Base-by-base conservation (phyloP, 2,113 vertebrate genomes). In the Anguilla rostrata region DNA sequence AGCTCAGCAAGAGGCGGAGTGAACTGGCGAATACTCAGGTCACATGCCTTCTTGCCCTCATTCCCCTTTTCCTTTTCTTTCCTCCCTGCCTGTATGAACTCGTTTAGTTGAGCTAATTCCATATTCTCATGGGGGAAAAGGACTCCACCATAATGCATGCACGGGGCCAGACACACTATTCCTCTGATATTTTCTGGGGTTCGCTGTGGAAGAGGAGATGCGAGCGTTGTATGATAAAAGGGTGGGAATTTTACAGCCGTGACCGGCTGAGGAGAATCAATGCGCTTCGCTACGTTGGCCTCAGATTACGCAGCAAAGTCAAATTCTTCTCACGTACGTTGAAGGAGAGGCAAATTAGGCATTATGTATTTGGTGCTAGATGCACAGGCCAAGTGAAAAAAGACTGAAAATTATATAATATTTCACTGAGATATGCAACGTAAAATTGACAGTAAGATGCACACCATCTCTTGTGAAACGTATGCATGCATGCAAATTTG, bases 251-350 rank as follows among this genome's bases (percentile, higher is more conserved):
- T 22, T 16, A 71, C 29, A 66, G 39, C 34, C 60, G 41, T 84
- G 56, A 63, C 39, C 34, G 60, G 83, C 34, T n/a, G 83, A 84
- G 56, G 57, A 2, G 11, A 84, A 84, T 71, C 60, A 63, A 83
- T 83, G n/a, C 18, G 53, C n/a, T 20, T 34, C 15, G 49, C 49
- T 46, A 83, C 46, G 60, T 66, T 43, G 2, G 18, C 39, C 56
- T 16, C 56, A 63, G 34, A 66, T 71, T 71, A 84, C 18, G 34
- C 43, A 16, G 56, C 39, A 11, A 34, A 63, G 56, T 26, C 39
- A 71, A 22, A 84, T 71, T 84, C 26, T 79, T 39, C 39, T 66
- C 83, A 66, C 71, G 57, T n/a, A 26, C 39, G 11, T 39, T 56
- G 20, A 15, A 41, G 18, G 18, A 71, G 39, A 22, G 29, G 16